Evolutionary conservation across 2,113 vertebrate genomes (phyloP).

Genomic region (Circaetus cinerascens): DNA sequence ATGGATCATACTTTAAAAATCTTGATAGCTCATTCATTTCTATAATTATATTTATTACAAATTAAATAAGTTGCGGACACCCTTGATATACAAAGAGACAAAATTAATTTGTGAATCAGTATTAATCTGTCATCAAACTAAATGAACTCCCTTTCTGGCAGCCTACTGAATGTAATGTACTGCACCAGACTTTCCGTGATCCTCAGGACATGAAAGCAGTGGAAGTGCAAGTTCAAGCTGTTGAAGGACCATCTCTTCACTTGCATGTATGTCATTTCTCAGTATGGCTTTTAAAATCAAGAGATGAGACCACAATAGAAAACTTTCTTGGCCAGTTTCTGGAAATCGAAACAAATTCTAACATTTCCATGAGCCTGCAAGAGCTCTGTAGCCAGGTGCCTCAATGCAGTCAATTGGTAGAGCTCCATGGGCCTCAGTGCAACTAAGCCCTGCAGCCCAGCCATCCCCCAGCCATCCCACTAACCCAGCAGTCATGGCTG

Average conservation of each 20-base stretch:
- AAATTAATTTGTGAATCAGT: constrained; percentile 86
- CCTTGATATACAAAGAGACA: constrained; percentile 80
- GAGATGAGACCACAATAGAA: neutral
- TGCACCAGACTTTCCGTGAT: neutral
- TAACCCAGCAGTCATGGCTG: neutral
- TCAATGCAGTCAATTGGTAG: neutral
- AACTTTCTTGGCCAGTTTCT: neutral
- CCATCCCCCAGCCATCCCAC: neutral
- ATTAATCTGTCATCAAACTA: constrained; percentile 77
- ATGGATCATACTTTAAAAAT: constrained; percentile 86
- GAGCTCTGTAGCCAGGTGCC: neutral
- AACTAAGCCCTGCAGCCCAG: neutral
- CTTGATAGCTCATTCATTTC: constrained; percentile 91
- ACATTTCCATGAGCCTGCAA: neutral
- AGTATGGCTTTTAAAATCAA: neutral
- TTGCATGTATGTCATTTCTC: neutral
- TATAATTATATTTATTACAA: constrained; percentile 86
- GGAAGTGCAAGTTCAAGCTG: neutral
- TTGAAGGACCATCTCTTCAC: neutral
- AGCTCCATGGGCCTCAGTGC: neutral
- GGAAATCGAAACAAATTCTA: neutral
- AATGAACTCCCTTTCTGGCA: constrained; percentile 68
- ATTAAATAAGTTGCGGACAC: constrained; percentile 81
- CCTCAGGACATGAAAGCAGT: neutral
- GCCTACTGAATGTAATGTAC: constrained; percentile 43